Percentiles rank a stretch among this genome's conserved stretches.
phyloP scores from a whole-genome alignment of 2,797 vertebrate species.

The Molossus molossus region DNA sequence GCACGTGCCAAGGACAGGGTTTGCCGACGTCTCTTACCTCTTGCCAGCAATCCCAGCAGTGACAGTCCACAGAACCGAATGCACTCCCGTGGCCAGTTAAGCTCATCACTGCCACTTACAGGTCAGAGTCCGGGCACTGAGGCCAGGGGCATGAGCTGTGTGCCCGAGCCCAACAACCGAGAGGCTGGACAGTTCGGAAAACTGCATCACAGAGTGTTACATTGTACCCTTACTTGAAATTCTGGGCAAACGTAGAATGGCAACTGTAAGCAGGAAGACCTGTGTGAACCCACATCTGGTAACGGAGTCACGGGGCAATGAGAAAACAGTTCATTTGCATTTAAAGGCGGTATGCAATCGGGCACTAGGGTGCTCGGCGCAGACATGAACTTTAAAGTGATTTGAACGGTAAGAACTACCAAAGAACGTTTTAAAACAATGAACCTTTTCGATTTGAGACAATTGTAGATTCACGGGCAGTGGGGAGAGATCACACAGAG shows the following conservation, averaged over 20 bases:
- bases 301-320: neutral
- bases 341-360: neutral
- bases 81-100: neutral
- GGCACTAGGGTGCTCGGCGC: neutral
- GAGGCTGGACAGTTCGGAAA: neutral
- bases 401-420: neutral
- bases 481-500: neutral
- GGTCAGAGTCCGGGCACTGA: neutral
- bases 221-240: neutral
- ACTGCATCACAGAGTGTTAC: neutral
- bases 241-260: neutral
- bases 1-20: neutral
- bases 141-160: neutral
- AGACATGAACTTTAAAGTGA: neutral
- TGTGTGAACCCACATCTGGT: neutral
- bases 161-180: neutral
- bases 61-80: neutral
- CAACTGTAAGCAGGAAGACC: neutral
- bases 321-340: conserved; percentile 10
- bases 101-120: neutral
- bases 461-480: neutral
- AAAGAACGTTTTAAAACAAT: neutral
- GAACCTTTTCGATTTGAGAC: neutral
- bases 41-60: neutral
- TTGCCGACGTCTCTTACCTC: neutral